Evolutionary conservation across 2,888 invertebrate genomes (phyloP), one percentile per base, ranked within the genome.

Genomic region (Caenorhabditis sp.): DNA sequence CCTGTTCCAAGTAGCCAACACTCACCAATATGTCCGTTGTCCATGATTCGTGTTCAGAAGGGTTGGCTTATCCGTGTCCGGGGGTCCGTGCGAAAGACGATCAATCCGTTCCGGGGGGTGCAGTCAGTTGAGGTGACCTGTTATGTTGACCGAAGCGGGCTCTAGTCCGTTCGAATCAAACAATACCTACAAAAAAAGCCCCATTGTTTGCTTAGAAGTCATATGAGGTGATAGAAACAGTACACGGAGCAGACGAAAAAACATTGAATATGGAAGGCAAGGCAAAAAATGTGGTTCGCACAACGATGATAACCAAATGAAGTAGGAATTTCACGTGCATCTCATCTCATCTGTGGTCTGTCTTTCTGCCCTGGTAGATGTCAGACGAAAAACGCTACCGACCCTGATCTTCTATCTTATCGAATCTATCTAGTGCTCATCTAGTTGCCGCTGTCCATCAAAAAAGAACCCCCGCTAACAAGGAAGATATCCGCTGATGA

Each of bases 21-120:
- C 73, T 28, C 7, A 82, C 82, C 82, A 82, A 74, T 79, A 73
- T 77, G 77, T 87, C 85, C 87, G 87, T 85, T 87, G 75, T 87
- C 87, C 87, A 87, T 87, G 75, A 69, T 82, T 76, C 83, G 83
- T 86, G 76, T 64, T n/a, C 58, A 66, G 74, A 79, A 63, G 82
- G 87, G 84, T 75, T 77, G 87, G 87, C 87, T 84, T 77, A 75
- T 84, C 85, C 87, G 82, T 80, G 72, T 74, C 80, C 77, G 70
- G 77, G 74, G 70, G 80, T 84, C 87, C 80, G 80, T 80, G 35
- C 70, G 75, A 41, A 24, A 74, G 54, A 69, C 59, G 75, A 61
- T 72, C 58, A 66, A 73, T 66, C 72, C 80, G 72, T 72, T 80
- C 72, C 47, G 72, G 54, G 63, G 74, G n/a, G n/a, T n/a, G n/a